A percentile compares a stretch with the other conserved stretches of the same genome.
These are phyloP conservation scores for Trachelus iudaicus DNA, from an alignment of 2,888 invertebrate species.

Conservation along the genomic window DNA sequence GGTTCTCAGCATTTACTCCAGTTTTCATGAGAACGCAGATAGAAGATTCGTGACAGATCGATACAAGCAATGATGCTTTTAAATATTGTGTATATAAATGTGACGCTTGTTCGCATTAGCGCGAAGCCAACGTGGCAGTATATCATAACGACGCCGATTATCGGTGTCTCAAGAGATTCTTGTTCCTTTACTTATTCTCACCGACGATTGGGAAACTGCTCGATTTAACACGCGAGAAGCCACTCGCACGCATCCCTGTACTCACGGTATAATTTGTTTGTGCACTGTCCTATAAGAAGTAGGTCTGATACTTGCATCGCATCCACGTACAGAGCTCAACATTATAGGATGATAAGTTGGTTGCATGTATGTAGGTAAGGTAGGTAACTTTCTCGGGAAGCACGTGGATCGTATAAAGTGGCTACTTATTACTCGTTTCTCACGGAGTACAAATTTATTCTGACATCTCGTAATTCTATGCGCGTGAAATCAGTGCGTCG, in stretches of 20 bases:
- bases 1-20: not conserved
- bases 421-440: not conserved
- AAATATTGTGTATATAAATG: not conserved
- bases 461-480: not conserved
- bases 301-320: not conserved
- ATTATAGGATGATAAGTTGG: not conserved
- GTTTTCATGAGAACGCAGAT: not conserved
- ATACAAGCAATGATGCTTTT: not conserved
- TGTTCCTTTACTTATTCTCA: not conserved
- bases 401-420: not conserved
- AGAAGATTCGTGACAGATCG: not conserved
- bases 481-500: not conserved
- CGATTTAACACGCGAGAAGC: not conserved
- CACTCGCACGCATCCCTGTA: not conserved
- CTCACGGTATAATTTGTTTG: not conserved
- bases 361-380: not conserved
- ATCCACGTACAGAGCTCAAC: not conserved
- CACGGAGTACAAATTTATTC: not conserved
- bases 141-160: not conserved
- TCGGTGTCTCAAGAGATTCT: not conserved
- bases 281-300: not conserved
- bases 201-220: not conserved
- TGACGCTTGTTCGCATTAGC: not conserved
- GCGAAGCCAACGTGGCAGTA: not conserved
- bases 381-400: not conserved